Percentiles rank a stretch among this genome's conserved stretches.
Evolutionary conservation across 2,888 invertebrate species (phyloP).

Genomic region (Drosophila tanythrix): DNA sequence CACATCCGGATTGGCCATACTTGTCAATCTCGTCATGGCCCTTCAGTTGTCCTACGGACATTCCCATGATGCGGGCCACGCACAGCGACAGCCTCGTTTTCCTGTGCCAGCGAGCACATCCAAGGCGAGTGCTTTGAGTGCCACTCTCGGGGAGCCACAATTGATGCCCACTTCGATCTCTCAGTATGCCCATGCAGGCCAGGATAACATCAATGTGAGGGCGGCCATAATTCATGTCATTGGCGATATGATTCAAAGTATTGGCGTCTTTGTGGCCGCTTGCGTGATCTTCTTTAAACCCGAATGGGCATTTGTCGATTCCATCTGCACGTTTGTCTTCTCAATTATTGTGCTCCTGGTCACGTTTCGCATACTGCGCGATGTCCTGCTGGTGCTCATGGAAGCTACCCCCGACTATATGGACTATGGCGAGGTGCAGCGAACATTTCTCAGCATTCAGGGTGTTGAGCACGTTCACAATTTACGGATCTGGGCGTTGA

Average conservation of each 20-base stretch:
- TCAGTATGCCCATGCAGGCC: background rate
- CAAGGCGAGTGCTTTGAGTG: background rate
- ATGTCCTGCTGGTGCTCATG: slow-evolving; percentile 71
- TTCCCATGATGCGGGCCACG: slow-evolving; percentile 21
- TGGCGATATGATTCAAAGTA: slow-evolving; percentile 68
- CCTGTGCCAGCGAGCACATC: background rate
- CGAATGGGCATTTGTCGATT: slow-evolving; percentile 61
- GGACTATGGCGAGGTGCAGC: slow-evolving; percentile 65
- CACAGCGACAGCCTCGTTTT: slow-evolving; percentile 5
- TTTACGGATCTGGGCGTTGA: slow-evolving; percentile 68
- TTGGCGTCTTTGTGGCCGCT: slow-evolving; percentile 69
- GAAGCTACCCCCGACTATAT: slow-evolving; percentile 66
- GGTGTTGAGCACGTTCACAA: slow-evolving; percentile 72
- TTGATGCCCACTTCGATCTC: slow-evolving; percentile 39
- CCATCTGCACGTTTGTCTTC: slow-evolving; percentile 69
- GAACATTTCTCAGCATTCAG: slow-evolving; percentile 58
- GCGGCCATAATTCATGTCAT: slow-evolving; percentile 69
- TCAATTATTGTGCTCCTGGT: slow-evolving; percentile 61
- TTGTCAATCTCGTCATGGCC: slow-evolving; percentile 91
- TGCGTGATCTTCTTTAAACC: slow-evolving; percentile 62
- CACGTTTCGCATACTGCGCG: slow-evolving; percentile 58
- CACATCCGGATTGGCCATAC: slow-evolving; percentile 95
- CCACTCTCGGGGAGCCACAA: background rate
- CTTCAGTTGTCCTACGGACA: slow-evolving; percentile 50
- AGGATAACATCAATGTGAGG: slow-evolving; percentile 66